These are phyloP conservation scores for Parascotia fuliginaria DNA, from an alignment of 2,888 invertebrate species.

Conservation along the genomic window DNA sequence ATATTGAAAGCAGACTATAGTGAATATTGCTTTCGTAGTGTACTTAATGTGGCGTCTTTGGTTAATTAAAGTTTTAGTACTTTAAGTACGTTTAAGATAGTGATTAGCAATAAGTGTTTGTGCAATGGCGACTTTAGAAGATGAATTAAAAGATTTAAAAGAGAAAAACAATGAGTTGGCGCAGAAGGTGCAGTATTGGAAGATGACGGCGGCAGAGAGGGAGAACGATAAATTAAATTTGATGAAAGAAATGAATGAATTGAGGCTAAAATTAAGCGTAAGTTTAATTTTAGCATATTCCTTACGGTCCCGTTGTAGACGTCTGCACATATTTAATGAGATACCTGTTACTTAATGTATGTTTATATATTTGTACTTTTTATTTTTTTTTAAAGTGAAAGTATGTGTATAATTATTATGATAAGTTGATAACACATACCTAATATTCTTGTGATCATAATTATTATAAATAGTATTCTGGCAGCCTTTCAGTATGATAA, in stretches of 20 bases:
- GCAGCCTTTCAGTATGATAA: too few species aligned
- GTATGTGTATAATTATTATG: too few species aligned
- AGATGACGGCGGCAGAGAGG: constrained; percentile 68
- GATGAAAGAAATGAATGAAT: constrained; percentile 74
- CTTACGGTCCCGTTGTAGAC: not conserved
- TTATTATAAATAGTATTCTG: too few species aligned
- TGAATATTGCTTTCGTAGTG: constrained; percentile 10
- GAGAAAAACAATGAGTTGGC: constrained; percentile 75
- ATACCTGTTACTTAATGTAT: too few species aligned
- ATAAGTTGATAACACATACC: too few species aligned
- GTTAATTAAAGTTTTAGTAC: constrained; percentile 16
- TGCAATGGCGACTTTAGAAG: constrained; percentile 64
- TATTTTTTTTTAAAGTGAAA: too few species aligned
- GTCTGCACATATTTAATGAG: too few species aligned
- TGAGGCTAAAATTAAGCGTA: constrained; percentile 74
- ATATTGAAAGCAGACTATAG: constrained; percentile 5
- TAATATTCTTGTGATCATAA: too few species aligned
- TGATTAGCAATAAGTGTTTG: constrained; percentile 7
- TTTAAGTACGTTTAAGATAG: constrained; percentile 16
- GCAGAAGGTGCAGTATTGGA: constrained; percentile 73
- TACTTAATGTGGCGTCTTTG: constrained; percentile 2
- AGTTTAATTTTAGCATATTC: constrained; percentile 47
- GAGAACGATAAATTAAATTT: constrained; percentile 74
- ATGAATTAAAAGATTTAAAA: constrained; percentile 64
- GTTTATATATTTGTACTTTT: too few species aligned